A percentile compares a stretch with the other conserved stretches of the same genome.
phyloP scores from a whole-genome alignment of 2,888 invertebrate species.

The Argyra leucocephala region DNA sequence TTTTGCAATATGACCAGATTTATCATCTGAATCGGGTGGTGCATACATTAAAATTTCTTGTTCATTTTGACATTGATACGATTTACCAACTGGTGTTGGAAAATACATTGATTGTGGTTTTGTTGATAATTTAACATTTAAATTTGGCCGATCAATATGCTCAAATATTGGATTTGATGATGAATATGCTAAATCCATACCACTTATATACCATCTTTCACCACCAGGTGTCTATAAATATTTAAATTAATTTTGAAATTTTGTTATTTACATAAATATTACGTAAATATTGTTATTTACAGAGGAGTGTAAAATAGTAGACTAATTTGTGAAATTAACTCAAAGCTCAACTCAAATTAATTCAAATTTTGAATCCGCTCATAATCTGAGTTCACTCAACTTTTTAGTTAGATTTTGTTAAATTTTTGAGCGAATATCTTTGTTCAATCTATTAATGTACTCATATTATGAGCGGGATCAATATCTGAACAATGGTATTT shows the following conservation, averaged over 20 bases:
- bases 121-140: slow-evolving; percentile 48
- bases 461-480: too few species aligned
- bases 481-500: too few species aligned
- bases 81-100: slow-evolving; percentile 78
- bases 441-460: too few species aligned
- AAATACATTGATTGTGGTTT: slow-evolving; percentile 54
- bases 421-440: too few species aligned
- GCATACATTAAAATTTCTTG: slow-evolving; percentile 55
- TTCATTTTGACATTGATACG: slow-evolving; percentile 66
- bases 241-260: background rate
- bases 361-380: too few species aligned
- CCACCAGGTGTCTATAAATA: slow-evolving; percentile 67
- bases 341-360: too few species aligned
- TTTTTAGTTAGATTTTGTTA: too few species aligned
- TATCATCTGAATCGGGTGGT: slow-evolving; percentile 44
- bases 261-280: too few species aligned
- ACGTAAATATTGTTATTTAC: too few species aligned
- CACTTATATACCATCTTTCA: slow-evolving; percentile 78
- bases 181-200: slow-evolving; percentile 66
- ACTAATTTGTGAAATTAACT: too few species aligned
- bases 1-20: slow-evolving; percentile 50
- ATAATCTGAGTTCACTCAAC: too few species aligned
- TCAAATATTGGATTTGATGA: slow-evolving; percentile 52
- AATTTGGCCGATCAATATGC: slow-evolving; percentile 50
- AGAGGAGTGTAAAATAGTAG: too few species aligned